These are phyloP conservation scores for Drosophila santomea DNA, from an alignment of 1,140 invertebrate genomes.

Conservation along the genomic window DNA sequence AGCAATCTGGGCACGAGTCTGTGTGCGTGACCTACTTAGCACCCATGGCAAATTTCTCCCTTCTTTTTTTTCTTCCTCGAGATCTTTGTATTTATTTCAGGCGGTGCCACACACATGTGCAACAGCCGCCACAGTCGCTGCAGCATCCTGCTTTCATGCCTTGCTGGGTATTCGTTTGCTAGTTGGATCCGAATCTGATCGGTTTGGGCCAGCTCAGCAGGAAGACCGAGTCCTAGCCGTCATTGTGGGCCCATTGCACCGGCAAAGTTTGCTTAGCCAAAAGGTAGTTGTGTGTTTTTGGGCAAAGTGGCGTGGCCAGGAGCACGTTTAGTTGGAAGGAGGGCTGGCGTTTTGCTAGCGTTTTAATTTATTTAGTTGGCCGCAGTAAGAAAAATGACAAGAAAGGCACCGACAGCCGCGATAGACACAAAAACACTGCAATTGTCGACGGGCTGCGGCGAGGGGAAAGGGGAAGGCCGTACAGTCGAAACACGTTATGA, in stretches of 20 bases:
- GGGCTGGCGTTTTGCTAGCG: slow-evolving; percentile 55
- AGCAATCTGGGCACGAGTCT: neutral
- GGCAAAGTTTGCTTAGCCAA: neutral
- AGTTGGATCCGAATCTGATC: neutral
- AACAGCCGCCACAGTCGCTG: slow-evolving; percentile 3
- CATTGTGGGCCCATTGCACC: neutral
- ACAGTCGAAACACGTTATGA: slow-evolving; percentile 14
- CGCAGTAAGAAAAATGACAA: slow-evolving; percentile 18
- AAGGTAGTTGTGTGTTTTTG: slow-evolving; percentile 32
- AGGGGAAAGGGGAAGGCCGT: neutral
- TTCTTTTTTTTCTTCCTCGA: neutral
- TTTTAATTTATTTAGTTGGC: slow-evolving; percentile 78
- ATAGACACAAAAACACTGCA: slow-evolving; percentile 26
- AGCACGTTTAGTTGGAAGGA: slow-evolving; percentile 3
- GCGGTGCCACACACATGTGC: slow-evolving; percentile 6
- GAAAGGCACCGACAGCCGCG: slow-evolving; percentile 16
- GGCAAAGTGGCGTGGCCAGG: slow-evolving; percentile 48
- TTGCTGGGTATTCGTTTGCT: too few species aligned
- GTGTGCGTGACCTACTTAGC: slow-evolving; percentile 30
- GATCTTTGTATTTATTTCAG: slow-evolving; percentile 2
- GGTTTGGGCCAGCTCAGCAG: neutral
- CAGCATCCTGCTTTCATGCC: slow-evolving; percentile 14
- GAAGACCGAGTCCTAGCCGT: neutral
- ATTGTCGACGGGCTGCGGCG: neutral
- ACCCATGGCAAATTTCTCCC: slow-evolving; percentile 5